Conservation (phyloP, 1,140 invertebrate genomes). For the Melitaea cinxia region DNA sequence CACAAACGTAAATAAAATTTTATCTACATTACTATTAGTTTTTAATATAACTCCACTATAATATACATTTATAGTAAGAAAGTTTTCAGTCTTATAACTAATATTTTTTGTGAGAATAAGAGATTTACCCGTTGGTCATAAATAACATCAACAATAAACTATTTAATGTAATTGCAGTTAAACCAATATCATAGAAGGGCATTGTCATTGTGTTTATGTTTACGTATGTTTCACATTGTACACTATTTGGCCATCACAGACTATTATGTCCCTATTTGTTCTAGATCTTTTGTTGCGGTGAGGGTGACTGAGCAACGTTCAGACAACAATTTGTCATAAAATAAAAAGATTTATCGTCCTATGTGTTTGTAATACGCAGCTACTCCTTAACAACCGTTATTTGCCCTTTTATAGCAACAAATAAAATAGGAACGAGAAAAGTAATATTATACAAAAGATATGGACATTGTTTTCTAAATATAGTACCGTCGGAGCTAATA, state of each 20-base stretch:
- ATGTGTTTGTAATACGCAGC: conserved; percentile 60
- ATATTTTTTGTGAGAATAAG: conserved; percentile 4
- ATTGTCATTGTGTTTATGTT: conserved; percentile 67
- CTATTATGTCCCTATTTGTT: conserved; percentile 76
- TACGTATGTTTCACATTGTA: conserved; percentile 66
- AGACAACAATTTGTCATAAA: conserved; percentile 80
- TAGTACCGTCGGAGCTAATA: conserved; percentile 36
- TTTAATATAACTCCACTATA: too few species aligned
- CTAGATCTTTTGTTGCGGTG: conserved; percentile 67
- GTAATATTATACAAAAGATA: conserved; percentile 66
- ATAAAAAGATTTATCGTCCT: conserved; percentile 78
- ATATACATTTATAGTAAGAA: too few species aligned
- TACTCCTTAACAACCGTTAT: conserved; percentile 74
- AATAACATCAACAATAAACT: conserved; percentile 49
- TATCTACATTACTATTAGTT: too few species aligned
- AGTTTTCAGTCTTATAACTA: neutral
- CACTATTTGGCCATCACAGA: conserved; percentile 64
- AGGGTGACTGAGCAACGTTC: conserved; percentile 60
- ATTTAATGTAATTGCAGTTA: conserved; percentile 57
- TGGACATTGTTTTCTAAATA: conserved; percentile 46
- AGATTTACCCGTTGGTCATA: conserved; percentile 41
- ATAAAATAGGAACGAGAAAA: conserved; percentile 73
- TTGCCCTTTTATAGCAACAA: conserved; percentile 73
- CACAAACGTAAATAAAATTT: too few species aligned
- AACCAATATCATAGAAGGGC: conserved; percentile 54